Evolutionary conservation across 2,888 invertebrate genomes (phyloP), one percentile per base, ranked within the genome.

Genomic region (Schizotus pectinicornis): DNA sequence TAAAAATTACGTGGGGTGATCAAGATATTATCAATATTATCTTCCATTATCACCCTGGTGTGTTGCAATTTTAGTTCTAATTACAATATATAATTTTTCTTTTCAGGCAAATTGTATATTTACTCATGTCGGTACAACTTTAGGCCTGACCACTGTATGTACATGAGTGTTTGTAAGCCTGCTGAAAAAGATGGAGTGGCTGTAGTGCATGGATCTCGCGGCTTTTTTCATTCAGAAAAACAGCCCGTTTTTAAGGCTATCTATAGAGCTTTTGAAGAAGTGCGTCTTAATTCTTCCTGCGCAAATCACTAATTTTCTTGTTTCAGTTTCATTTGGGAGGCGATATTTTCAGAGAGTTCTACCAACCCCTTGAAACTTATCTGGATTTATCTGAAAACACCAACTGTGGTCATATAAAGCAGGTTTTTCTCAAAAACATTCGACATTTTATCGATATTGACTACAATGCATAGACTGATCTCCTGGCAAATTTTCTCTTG

Each of bases 111-210:
- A 69, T 83, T 97, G 52, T 88, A 86, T 67, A 82, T 91, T 55
- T 88, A 93, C 75, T 85, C 91, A 0, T 98, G 97, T 75, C 85
- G 91, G 59, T 94, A 90, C 81, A 98, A 98, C 80, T 97, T 91
- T 80, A 88, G 97, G 45, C 90, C 95, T 1, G 97, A 98, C 81
- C 97, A 97, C 79, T 98, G 98, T 79, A 94, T 94, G 91, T 98
- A 97, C 75, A 92, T 91, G 80, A 92, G 90, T 75, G 90, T 92
- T 3, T 97, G 97, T 78, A 84, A 86, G 43, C 63, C 68, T 12
- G 76, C 74, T 0, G 86, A 89, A 58, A 78, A 81, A 48, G 77
- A 84, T 31, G 97, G 96, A 1, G 88, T 92, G n/a, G 84, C 87
- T 62, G 85, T 97, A 6, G 76, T 97, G 42, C 98, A 98, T 76